phyloP scores from a whole-genome alignment of 2,888 invertebrate species.

The Zygothrica quintamaculata region DNA sequence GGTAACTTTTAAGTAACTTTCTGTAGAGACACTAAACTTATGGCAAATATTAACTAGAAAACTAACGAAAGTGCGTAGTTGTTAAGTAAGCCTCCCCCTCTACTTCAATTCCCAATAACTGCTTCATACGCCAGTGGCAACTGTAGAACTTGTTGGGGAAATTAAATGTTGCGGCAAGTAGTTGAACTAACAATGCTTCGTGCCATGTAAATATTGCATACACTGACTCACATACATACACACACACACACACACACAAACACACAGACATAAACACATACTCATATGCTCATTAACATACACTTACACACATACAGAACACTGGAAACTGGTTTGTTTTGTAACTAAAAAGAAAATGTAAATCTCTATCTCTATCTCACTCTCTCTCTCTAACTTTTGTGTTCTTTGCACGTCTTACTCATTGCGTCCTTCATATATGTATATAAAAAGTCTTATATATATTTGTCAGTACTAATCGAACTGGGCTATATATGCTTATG shows the following conservation, averaged over 20 bases:
- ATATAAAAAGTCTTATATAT: too few relatives aligned
- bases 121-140: slow-evolving; percentile 10
- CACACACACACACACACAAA: slow-evolving; percentile 35
- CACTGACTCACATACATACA: slow-evolving; percentile 21
- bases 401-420: neutral
- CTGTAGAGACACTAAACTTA: too few relatives aligned
- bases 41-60: too few relatives aligned
- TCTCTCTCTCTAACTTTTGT: neutral
- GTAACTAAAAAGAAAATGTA: neutral
- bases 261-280: slow-evolving; percentile 23
- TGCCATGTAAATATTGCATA: slow-evolving; percentile 48
- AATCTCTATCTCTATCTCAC: neutral
- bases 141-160: slow-evolving; percentile 12
- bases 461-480: neutral
- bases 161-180: slow-evolving; percentile 19
- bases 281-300: neutral
- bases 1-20: too few relatives aligned
- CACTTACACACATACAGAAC: neutral
- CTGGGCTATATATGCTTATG: neutral
- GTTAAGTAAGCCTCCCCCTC: too few relatives aligned
- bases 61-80: neutral
- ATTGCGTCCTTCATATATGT: neutral
- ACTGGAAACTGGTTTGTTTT: neutral
- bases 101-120: too few relatives aligned
- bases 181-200: slow-evolving; percentile 32